These are phyloP conservation scores for Mustelus asterias DNA, from an alignment of 2,113 vertebrate genomes.

Conservation along the genomic window DNA sequence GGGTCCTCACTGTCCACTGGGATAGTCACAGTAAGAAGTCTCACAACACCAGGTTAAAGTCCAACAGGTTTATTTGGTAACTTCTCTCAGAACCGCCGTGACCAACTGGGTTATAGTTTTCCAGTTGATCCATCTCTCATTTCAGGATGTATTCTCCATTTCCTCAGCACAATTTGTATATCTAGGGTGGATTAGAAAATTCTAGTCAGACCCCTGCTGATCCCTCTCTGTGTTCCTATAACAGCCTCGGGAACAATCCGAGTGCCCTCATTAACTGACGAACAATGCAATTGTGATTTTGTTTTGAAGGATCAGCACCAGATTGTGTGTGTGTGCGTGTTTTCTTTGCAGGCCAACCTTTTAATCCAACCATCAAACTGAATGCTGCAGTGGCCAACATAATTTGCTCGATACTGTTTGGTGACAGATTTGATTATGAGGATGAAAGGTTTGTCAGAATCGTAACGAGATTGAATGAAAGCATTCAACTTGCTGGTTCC, in stretches of 20 bases:
- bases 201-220: neutral
- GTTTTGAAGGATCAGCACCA: neutral
- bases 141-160: no score
- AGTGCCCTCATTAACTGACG: no score
- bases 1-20: no score
- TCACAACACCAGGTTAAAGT: no score
- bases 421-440: slow-evolving; percentile 58
- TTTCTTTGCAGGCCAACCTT: slow-evolving; percentile 48
- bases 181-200: neutral
- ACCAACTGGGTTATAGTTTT: no score
- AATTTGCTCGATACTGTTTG: slow-evolving; percentile 56
- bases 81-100: no score
- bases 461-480: slow-evolving; percentile 50
- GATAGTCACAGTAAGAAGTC: no score
- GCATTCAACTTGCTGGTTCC: slow-evolving; percentile 45
- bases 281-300: neutral
- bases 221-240: neutral
- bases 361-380: slow-evolving; percentile 47
- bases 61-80: no score
- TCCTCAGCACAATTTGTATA: no score
- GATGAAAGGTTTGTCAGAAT: slow-evolving; percentile 50
- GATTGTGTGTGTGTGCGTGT: neutral
- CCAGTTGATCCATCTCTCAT: no score
- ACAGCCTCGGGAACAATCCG: neutral
- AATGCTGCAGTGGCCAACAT: slow-evolving; percentile 56